Base-by-base conservation (phyloP, 2,113 vertebrate genomes). In the Mesitornis unicolor region DNA sequence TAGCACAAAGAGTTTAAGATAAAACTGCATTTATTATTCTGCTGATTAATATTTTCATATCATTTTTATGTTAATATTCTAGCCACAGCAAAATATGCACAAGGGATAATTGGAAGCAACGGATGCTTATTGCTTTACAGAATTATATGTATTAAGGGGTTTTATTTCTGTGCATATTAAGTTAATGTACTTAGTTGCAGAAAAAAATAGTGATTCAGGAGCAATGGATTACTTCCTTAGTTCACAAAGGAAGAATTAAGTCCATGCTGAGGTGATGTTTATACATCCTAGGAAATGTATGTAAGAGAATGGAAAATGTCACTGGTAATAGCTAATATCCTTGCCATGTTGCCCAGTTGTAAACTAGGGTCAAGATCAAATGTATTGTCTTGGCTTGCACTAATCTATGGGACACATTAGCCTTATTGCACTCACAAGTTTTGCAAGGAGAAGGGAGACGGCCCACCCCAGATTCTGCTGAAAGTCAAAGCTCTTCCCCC, bases 231-330 rank as follows among this genome's bases (percentile, higher is more conserved):
- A 43, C 33, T 95, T 78, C 68, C 40, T 47, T 89, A 71, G 42
- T 81, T 93, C 68, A 36, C 17, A 54, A 80, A 77, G 71, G 63
- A 88, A 84, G 54, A 85, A 83, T 77, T 89, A 91, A 67, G 40
- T 90, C 50, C 75, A 56, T 74, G 68, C 87, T 96, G 85, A 81
- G 85, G 42, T 93, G 85, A 86, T 71, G 94, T 93, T 95, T 92
- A 86, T 76, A 20, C 56, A 50, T 89, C 56, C 86, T 67, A 68
- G 64, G 56, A 87, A 88, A 89, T 53, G 43, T 84, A 43, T 56
- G 25, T 48, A 75, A 63, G 51, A 88, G 94, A 89, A 88, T 40
- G 40, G 71, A 78, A 94, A 94, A 93, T 92, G 79, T 92, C 71
- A 78, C 75, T 75, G 79, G 35, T 77, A 74, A 67, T 81, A 95